Percentiles rank a stretch among this genome's conserved stretches.
phyloP scores from a whole-genome alignment of 2,888 invertebrate species.

The Cosmorhoe ocellata region DNA sequence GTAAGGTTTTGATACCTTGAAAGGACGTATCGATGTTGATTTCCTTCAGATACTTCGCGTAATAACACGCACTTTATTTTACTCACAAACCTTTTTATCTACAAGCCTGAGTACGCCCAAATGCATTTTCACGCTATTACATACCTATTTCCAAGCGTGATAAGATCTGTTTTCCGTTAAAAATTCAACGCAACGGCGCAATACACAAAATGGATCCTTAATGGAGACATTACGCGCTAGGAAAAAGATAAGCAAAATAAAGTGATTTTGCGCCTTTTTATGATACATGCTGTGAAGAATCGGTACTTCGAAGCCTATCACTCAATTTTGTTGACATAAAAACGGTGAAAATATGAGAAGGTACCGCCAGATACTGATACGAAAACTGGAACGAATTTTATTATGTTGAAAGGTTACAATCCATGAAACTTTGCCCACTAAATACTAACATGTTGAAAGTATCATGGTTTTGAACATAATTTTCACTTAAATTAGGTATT shows the following conservation, averaged over 20 bases:
- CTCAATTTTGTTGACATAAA: constrained; percentile 12
- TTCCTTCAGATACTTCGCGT: constrained; percentile 4
- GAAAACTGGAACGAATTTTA: no score
- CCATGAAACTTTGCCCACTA: no score
- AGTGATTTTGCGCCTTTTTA: constrained; percentile 9
- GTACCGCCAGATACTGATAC: neutral
- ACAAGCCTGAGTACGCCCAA: constrained; percentile 7
- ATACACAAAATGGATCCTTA: constrained; percentile 28
- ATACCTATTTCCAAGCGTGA: constrained; percentile 14
- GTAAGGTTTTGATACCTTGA: neutral
- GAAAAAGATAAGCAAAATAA: constrained; percentile 14
- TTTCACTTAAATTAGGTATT: no score
- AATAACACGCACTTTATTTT: constrained; percentile 7
- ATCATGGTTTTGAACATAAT: no score
- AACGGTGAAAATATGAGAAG: neutral
- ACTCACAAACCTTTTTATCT: constrained; percentile 1
- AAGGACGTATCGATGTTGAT: neutral
- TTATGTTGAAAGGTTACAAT: no score
- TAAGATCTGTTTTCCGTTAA: constrained; percentile 27
- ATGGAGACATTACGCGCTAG: constrained; percentile 25
- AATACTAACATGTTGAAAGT: no score
- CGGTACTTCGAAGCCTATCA: constrained; percentile 8
- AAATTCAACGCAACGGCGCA: constrained; percentile 20
- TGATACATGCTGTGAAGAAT: constrained; percentile 8
- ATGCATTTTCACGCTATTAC: constrained; percentile 22